phyloP scores from a whole-genome alignment of 2,797 vertebrate genomes.

The Gambelia wislizenii region DNA sequence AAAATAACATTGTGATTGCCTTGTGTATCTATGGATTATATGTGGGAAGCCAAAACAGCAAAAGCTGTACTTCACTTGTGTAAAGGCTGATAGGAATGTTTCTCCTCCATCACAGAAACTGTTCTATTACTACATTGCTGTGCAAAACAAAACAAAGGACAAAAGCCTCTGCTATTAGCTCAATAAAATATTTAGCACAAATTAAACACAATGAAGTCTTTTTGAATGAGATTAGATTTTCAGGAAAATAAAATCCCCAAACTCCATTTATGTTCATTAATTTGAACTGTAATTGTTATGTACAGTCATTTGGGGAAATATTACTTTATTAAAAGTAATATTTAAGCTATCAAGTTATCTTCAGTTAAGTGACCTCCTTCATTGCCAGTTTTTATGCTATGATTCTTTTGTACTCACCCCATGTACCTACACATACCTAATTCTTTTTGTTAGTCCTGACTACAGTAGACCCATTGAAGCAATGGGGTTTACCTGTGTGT shows the following conservation, averaged over 20 bases:
- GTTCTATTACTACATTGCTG: not conserved
- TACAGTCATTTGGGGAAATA: not conserved
- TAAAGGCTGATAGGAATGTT: not conserved
- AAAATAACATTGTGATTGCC: not conserved
- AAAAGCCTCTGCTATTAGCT: not conserved
- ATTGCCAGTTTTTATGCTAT: not conserved
- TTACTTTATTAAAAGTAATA: constrained; percentile 21
- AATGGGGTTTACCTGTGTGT: no score
- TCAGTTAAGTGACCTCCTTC: not conserved
- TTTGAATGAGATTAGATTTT: constrained; percentile 6
- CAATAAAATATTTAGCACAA: constrained; percentile 35
- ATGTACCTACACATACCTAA: not conserved
- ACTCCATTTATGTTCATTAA: not conserved
- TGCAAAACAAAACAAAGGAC: not conserved
- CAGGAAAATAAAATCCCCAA: not conserved
- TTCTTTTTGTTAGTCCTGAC: no score
- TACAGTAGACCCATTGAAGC: no score
- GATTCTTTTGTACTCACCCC: not conserved
- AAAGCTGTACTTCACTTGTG: not conserved
- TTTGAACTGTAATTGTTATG: not conserved
- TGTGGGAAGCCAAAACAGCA: not conserved
- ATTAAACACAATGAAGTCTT: constrained; percentile 30
- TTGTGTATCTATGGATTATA: not conserved
- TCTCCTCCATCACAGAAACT: not conserved
- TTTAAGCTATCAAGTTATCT: constrained; percentile 13